Evolutionary conservation across 1,140 invertebrate species (phyloP), one percentile per base, ranked within the genome.

Genomic region (Eciton burchellii): DNA sequence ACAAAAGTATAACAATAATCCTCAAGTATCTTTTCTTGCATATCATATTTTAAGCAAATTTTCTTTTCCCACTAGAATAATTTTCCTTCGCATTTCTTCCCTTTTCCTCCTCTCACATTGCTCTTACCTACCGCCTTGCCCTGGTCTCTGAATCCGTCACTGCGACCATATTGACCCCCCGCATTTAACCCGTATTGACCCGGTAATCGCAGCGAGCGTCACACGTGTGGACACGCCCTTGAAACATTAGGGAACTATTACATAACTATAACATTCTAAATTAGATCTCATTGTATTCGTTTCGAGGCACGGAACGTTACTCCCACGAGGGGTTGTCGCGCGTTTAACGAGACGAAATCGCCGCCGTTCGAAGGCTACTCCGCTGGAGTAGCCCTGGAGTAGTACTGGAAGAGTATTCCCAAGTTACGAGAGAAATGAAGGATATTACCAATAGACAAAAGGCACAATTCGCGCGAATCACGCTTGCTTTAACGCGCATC

Each of bases 161-260:
- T 57, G 72, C 26, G 45, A 76, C 47, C 74, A 16, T 26, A 79
- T 79, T 79, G 74, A 79, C 74, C 74, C 41, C 35, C 68, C 63
- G 74, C 49, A 56, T 79, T 79, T 79, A 70, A 79, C 74, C 63
- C 49, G 3, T 70, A 79, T 79, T 79, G 63, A 79, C 74, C 74
- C 16, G 35, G 41, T 79, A 70, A 70, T 68, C 63, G 21, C 29
- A 79, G 41, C 35, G 16, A 79, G 11, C 24, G 63, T 79, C 56
- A 68, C 63, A 79, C 63, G 63, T 79, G 74, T 79, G n/a, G 63
- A 79, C 74, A 68, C 63, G 74, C 63, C 74, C 29, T 79, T 57
- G 74, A 70, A 79, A 79, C 63, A 29, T 68, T 56, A 59, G 35
- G 29, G 68, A 79, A 70, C 68, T 79, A 79, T 43, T 56, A n/a